Base-by-base conservation (phyloP, 2,888 invertebrate genomes). In the Athrips mouffetella region DNA sequence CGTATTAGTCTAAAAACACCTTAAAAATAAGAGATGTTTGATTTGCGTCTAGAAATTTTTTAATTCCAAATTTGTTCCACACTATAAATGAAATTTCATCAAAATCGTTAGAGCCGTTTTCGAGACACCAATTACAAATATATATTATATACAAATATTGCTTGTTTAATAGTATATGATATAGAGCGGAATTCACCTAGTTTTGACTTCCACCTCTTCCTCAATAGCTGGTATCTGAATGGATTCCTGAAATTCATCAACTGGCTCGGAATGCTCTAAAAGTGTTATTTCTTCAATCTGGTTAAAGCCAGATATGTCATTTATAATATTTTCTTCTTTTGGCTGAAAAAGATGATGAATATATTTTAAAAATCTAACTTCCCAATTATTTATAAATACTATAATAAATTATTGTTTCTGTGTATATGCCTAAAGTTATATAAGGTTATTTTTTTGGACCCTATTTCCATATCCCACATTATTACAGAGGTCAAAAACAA, bases 301-400 rank as follows among this genome's bases (percentile, higher is more conserved):
- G 29, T 31, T 44, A 1, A 44, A n/a, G 6, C 13, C 16, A 8
- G 13, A 3, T 5, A 31, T 4, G 1, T 67, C 67, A 51, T 57
- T 62, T 11, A 51, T 25, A 33, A 57, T 57, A 3, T 48, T 53
- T 53, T 77, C 77, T 31, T 59, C 16, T 35, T 45, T 45, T 16
- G 20, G 3, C 33, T 45, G 25, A 35, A 33, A 33, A 25, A 16
- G 10, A 16, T 29, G 13, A 23, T 25, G 3, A 41, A n/a, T n/a
- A n/a, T n/a, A n/a, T n/a, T 3, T 30, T n/a, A 30, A 30, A 11
- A n/a, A 30, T n/a, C 10, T 11, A 1, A 13, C 4, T 15, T 31
- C 4, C 2, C 31, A 6, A 1, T 31, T 2, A 5, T 31, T n/a
- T 6, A 1, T 30, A 8, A 30, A n/a, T n/a, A n/a, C n/a, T n/a